Percentiles rank a stretch among this genome's conserved stretches.
phyloP scores from a whole-genome alignment of 1,140 invertebrate species.

The Daktulosphaira vitifoliae region DNA sequence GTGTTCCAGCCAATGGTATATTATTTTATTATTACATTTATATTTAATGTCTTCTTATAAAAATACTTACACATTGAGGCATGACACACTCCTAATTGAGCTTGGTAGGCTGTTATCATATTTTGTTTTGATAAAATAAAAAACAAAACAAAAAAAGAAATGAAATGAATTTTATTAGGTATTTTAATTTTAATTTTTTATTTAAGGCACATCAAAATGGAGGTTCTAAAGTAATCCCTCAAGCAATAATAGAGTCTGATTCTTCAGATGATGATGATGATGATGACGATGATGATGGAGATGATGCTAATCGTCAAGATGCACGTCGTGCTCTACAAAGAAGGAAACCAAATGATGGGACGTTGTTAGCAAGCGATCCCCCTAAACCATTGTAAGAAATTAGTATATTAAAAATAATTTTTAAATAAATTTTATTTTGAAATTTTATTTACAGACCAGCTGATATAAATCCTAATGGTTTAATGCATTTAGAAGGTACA shows the following conservation, averaged over 20 bases:
- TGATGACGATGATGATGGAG: constrained; percentile 43
- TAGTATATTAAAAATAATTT: not conserved
- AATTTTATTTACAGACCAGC: constrained; percentile 13
- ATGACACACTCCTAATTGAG: not conserved
- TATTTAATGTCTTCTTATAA: too few species aligned
- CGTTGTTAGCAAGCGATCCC: constrained; percentile 87
- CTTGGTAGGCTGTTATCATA: too few species aligned
- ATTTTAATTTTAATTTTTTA: not conserved
- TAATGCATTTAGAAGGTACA: constrained; percentile 28
- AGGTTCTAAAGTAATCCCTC: constrained; percentile 34
- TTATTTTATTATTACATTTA: constrained; percentile 32
- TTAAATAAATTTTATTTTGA: not conserved
- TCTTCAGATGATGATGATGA: constrained; percentile 47
- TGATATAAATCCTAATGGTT: constrained; percentile 18
- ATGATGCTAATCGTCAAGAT: constrained; percentile 38
- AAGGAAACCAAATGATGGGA: constrained; percentile 74
- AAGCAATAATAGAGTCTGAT: constrained; percentile 41
- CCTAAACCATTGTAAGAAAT: constrained; percentile 86
- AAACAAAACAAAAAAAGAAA: too few species aligned
- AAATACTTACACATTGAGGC: not conserved
- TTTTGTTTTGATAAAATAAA: too few species aligned
- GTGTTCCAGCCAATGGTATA: constrained; percentile 76
- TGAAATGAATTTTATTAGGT: not conserved
- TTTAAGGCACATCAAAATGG: constrained; percentile 36
- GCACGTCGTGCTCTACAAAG: constrained; percentile 51